These are phyloP conservation scores for Cantharis rustica DNA, from an alignment of 2,888 invertebrate species.

Conservation along the genomic window DNA sequence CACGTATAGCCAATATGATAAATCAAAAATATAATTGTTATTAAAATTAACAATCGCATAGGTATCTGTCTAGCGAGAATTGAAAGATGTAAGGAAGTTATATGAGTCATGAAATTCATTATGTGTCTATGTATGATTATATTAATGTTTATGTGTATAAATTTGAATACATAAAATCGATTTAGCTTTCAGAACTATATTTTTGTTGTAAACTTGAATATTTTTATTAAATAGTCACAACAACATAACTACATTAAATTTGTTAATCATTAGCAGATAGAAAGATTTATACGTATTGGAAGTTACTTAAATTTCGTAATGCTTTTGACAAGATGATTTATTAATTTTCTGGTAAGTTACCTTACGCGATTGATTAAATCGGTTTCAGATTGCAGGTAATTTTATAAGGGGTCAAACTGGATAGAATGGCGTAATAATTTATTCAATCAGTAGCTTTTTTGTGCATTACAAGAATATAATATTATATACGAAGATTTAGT, in stretches of 20 bases:
- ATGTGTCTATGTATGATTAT: constrained; percentile 24
- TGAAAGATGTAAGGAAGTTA: constrained; percentile 16
- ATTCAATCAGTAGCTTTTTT: background rate
- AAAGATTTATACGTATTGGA: background rate
- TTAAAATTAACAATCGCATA: constrained; percentile 19
- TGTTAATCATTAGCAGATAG: background rate
- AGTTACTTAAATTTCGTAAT: background rate
- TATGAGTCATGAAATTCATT: constrained; percentile 24
- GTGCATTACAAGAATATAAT: background rate
- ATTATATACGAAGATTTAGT: background rate
- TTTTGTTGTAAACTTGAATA: background rate
- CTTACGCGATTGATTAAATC: background rate
- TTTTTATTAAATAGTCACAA: background rate
- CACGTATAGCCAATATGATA: background rate
- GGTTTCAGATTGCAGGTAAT: background rate
- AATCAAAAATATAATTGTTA: constrained; percentile 19
- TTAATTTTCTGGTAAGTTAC: background rate
- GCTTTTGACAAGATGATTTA: background rate
- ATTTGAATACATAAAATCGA: constrained; percentile 50
- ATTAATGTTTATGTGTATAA: constrained; percentile 45
- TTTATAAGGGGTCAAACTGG: background rate
- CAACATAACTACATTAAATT: background rate
- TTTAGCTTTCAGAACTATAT: constrained; percentile 31
- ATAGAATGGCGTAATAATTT: background rate
- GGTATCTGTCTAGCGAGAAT: constrained; percentile 22